A percentile compares a stretch with the other conserved stretches of the same genome.
These are phyloP conservation scores for Noctua pronuba DNA, from an alignment of 2,888 invertebrate species.

Conservation along the genomic window DNA sequence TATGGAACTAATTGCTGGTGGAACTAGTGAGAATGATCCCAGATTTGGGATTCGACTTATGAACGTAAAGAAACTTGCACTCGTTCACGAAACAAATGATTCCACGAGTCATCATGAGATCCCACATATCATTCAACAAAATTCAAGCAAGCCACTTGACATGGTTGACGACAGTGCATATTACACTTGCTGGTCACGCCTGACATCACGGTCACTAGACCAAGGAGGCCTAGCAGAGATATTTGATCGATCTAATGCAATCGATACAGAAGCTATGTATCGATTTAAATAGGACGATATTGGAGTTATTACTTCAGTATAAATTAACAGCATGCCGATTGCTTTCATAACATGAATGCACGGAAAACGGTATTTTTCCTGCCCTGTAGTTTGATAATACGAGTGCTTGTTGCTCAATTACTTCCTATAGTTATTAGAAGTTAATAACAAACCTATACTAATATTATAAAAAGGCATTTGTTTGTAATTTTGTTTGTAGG, in stretches of 20 bases:
- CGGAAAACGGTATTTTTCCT: constrained; percentile 56
- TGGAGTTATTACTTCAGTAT: constrained; percentile 49
- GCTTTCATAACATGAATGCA: constrained; percentile 58
- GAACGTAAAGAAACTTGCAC: not conserved
- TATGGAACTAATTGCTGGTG: too few species aligned
- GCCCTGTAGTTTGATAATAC: constrained; percentile 42
- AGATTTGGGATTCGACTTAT: not conserved
- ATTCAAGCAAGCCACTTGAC: not conserved
- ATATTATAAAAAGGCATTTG: too few species aligned
- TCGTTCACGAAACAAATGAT: not conserved
- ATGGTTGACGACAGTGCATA: not conserved
- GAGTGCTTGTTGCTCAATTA: constrained; percentile 41
- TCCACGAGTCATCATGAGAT: not conserved
- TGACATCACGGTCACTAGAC: constrained; percentile 28
- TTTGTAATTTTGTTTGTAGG: too few species aligned
- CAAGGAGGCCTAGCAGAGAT: constrained; percentile 38
- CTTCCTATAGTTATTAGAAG: constrained; percentile 25
- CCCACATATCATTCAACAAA: not conserved
- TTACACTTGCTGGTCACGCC: constrained; percentile 29
- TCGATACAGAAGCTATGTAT: constrained; percentile 46
- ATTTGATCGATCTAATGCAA: constrained; percentile 51
- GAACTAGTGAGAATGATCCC: too few species aligned
- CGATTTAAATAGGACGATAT: constrained; percentile 51
- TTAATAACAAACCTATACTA: not conserved
- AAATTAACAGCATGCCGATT: constrained; percentile 45